These are phyloP conservation scores for Drosophila colorata DNA, from an alignment of 2,888 invertebrate genomes.

Conservation along the genomic window DNA sequence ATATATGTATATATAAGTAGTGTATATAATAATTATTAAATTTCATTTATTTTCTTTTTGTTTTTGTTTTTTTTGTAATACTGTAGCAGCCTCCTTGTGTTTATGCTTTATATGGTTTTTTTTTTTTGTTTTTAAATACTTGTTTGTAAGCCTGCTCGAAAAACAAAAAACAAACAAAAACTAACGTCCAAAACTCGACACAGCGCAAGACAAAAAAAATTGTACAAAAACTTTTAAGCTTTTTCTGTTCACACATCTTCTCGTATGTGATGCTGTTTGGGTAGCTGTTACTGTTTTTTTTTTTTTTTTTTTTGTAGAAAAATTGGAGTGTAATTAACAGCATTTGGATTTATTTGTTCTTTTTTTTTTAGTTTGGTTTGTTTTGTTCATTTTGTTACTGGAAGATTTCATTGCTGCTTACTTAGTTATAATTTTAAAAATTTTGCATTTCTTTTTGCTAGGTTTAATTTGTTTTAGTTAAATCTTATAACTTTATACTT, in stretches of 20 bases:
- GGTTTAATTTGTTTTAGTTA: conserved; percentile 54
- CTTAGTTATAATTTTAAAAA: conserved; percentile 68
- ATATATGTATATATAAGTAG: conserved; percentile 20
- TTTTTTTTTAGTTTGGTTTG: conserved; percentile 32
- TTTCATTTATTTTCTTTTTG: conserved; percentile 40
- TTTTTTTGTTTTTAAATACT: conserved; percentile 39
- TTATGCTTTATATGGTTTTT: conserved; percentile 40
- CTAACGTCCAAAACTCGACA: conserved; percentile 31
- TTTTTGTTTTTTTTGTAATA: conserved; percentile 68
- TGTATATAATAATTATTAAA: conserved; percentile 52
- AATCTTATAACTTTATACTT: conserved; percentile 44
- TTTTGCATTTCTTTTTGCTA: conserved; percentile 48
- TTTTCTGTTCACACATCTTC: conserved; percentile 11
- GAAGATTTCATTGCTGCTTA: conserved; percentile 75
- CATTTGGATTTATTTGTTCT: conserved; percentile 33
- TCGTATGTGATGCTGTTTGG: conserved; percentile 4
- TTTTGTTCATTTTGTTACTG: conserved; percentile 59
- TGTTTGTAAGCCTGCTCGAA: conserved; percentile 21
- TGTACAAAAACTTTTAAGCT: conserved; percentile 3
- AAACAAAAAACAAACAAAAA: conserved; percentile 13
- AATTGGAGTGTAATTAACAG: conserved; percentile 71
- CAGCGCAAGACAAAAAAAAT: conserved; percentile 7
- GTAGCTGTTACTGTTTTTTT: conserved; percentile 1
- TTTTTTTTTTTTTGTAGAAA: conserved; percentile 57
- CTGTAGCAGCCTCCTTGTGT: conserved; percentile 83